Percentiles rank a stretch among this genome's conserved stretches.
Conservation (phyloP, 2,888 invertebrate species). For the Ditylenchus weischeri region DNA sequence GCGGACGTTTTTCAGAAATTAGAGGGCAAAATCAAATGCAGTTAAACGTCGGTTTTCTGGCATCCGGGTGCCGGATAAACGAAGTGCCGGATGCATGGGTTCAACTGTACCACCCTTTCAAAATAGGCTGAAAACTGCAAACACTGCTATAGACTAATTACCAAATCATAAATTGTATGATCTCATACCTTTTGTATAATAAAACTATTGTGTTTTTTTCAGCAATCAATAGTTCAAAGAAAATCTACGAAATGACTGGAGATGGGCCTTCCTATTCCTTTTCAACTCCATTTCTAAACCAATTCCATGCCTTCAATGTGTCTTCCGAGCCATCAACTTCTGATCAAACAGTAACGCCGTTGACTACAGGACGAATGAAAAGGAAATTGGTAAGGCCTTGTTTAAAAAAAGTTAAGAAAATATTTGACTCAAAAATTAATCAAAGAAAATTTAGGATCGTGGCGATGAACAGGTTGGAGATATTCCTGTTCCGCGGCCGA, state of each 20-base stretch:
- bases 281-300: not conserved
- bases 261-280: not conserved
- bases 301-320: not conserved
- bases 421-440: not conserved
- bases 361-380: constrained; percentile 1
- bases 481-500: not conserved
- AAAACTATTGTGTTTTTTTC: too few species aligned
- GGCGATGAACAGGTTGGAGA: not conserved
- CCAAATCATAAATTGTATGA: too few species aligned
- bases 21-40: too few species aligned
- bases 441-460: not conserved
- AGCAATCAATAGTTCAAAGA: not conserved
- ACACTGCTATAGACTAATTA: too few species aligned
- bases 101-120: too few species aligned
- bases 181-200: too few species aligned
- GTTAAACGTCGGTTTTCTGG: too few species aligned
- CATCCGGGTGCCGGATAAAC: too few species aligned
- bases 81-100: too few species aligned
- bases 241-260: constrained; percentile 1
- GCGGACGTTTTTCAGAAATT: too few species aligned
- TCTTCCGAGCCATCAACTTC: not conserved
- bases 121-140: too few species aligned
- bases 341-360: not conserved
- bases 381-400: not conserved
- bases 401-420: not conserved